Percentiles rank a stretch among this genome's conserved stretches.
Conservation (phyloP, 2,888 invertebrate species). For the Dexiosoma caninum region DNA sequence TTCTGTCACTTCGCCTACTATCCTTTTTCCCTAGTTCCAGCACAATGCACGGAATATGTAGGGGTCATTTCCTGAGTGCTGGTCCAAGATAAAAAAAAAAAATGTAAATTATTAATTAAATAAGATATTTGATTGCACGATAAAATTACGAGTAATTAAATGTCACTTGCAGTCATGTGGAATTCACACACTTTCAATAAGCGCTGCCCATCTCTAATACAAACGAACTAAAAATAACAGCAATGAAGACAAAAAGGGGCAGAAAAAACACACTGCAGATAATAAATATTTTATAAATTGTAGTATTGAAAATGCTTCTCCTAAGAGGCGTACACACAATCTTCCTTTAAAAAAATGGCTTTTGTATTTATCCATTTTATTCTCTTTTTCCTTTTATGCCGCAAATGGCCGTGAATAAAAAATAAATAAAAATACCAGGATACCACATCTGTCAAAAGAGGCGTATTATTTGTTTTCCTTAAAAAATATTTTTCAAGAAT, state of each 20-base stretch:
- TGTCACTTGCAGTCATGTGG: too few species aligned
- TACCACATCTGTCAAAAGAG: slow-evolving; percentile 53
- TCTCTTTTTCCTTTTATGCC: neutral
- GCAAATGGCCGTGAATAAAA: neutral
- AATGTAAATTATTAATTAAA: too few species aligned
- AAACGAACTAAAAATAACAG: neutral
- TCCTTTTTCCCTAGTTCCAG: too few species aligned
- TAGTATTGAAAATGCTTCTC: slow-evolving; percentile 28
- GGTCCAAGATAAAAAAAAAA: too few species aligned
- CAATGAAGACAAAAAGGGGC: slow-evolving; percentile 11
- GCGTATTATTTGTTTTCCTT: slow-evolving; percentile 47
- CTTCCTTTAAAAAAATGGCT: slow-evolving; percentile 13
- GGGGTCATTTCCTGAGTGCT: too few species aligned
- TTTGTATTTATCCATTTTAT: slow-evolving; percentile 1
- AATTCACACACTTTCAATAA: neutral
- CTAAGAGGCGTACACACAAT: slow-evolving; percentile 42
- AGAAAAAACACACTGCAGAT: slow-evolving; percentile 45
- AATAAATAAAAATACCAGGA: slow-evolving; percentile 9
- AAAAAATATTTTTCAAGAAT: slow-evolving; percentile 18
- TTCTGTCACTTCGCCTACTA: too few species aligned
- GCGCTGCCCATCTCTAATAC: neutral
- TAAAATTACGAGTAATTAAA: too few species aligned
- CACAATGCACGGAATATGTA: too few species aligned
- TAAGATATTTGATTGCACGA: too few species aligned
- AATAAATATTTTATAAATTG: slow-evolving; percentile 60